phyloP scores from a whole-genome alignment of 2,113 vertebrate species.

The Heptranchias perlo region DNA sequence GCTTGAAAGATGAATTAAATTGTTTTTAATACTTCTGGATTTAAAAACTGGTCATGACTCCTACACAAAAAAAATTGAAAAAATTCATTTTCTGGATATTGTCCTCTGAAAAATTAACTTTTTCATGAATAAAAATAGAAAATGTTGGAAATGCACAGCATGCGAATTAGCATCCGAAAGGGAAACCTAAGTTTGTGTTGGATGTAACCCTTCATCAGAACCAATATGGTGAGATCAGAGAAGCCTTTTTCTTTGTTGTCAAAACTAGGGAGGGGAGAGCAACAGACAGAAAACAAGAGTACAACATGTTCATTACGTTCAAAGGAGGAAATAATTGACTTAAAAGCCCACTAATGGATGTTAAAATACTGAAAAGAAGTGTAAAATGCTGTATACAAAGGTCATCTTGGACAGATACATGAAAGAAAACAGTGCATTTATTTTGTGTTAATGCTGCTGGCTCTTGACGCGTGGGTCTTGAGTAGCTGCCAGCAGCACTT shows the following conservation, averaged over 20 bases:
- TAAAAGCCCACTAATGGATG: neutral
- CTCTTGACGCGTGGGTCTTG: neutral
- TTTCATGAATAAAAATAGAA: neutral
- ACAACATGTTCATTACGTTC: too few relatives aligned
- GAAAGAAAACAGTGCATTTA: too few relatives aligned
- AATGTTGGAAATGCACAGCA: neutral
- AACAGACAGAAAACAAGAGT: neutral
- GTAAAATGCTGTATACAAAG: neutral
- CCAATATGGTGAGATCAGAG: too few relatives aligned
- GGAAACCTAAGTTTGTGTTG: neutral
- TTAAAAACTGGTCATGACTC: neutral
- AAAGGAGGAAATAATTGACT: neutral
- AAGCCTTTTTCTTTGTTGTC: too few relatives aligned
- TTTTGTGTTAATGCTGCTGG: too few relatives aligned
- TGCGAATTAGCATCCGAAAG: neutral
- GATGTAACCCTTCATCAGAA: too few relatives aligned
- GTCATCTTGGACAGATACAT: neutral
- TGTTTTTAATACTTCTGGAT: neutral
- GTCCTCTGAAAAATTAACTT: neutral
- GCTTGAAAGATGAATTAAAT: neutral
- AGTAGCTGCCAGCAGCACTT: neutral
- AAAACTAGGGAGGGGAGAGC: neutral
- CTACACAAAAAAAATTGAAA: neutral
- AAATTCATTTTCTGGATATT: neutral
- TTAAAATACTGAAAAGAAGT: neutral